These are phyloP conservation scores for Eupithecia subumbrata DNA, from an alignment of 2,888 invertebrate species.

Conservation along the genomic window DNA sequence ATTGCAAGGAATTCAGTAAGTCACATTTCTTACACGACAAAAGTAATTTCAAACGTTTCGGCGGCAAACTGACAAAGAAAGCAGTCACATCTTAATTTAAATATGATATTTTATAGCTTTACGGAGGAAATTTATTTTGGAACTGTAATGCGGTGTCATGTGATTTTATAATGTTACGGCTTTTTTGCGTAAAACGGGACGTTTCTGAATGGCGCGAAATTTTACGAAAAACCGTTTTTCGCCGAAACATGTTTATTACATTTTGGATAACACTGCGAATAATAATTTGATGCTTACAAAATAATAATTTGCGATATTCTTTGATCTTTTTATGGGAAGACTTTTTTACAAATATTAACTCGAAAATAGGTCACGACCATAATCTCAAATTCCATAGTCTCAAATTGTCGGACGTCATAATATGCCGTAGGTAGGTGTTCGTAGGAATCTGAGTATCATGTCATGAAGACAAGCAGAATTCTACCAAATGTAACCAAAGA, in stretches of 20 bases:
- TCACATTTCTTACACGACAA: conserved; percentile 31
- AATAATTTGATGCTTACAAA: conserved; percentile 8
- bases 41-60: conserved; percentile 26
- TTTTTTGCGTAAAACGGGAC: conserved; percentile 43
- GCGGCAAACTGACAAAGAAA: conserved; percentile 49
- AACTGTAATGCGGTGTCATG: conserved; percentile 37
- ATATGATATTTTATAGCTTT: conserved; percentile 58
- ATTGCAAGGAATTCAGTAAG: conserved; percentile 25
- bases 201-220: conserved; percentile 41
- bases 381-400: neutral
- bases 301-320: neutral
- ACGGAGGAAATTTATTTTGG: conserved; percentile 51
- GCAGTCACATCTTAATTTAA: conserved; percentile 62
- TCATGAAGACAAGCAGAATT: neutral
- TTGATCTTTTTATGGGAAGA: neutral
- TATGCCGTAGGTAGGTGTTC: neutral
- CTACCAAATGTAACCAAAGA: neutral
- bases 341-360: neutral
- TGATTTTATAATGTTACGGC: conserved; percentile 31
- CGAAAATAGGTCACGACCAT: neutral
- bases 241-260: conserved; percentile 29
- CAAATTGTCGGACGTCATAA: neutral
- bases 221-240: conserved; percentile 29
- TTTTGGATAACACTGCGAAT: conserved; percentile 11
- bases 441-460: neutral